Base-by-base conservation (phyloP, 1,140 invertebrate species). In the Polyergus mexicanus region DNA sequence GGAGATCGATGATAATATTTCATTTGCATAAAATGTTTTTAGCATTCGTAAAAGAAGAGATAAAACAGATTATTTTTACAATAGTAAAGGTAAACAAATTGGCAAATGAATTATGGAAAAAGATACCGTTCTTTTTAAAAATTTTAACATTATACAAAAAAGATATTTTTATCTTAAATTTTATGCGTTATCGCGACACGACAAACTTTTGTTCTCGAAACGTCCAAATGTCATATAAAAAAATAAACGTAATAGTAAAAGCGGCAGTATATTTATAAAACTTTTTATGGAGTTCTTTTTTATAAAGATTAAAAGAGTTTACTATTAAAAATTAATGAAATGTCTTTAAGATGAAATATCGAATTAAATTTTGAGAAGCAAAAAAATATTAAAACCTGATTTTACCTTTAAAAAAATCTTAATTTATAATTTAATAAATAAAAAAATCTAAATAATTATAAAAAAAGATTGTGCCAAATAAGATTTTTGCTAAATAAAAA, bases 71-170 rank as follows among this genome's bases (percentile, higher is more conserved):
- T 1, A 58, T 77, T 65, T 65, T 63, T 77, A 3, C 32, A 19
- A 11, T 22, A 51, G n/a, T 51, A 77, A 65, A 51, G 51, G 25
- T 77, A 28, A 77, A 77, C 41, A 32, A 65, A 60, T 65, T 35
- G 19, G 11, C 0, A 38, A 25, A 77, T 51, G 44, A 58, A 10
- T 28, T 47, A 47, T n/a, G 13, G 44, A 47, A 13, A 76, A 1
- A 32, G 32, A 32, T 25, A 56, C 35, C 16, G 2, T 63, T 76
- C 11, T 76, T 4, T 6, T 4, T 11, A 35, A 11, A 77, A 65
- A 47, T 77, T 65, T 77, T 47, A 13, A 11, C 11, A 6, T 65
- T 25, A 0, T 25, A 47, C 2, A 47, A 47, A 47, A 56, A 32
- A 32, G 32, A 32, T 32, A 32, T 0, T 3, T 32, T 7, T 38